These are phyloP conservation scores for Hybognathus amarus DNA, from an alignment of 2,797 vertebrate genomes.

Conservation along the genomic window DNA sequence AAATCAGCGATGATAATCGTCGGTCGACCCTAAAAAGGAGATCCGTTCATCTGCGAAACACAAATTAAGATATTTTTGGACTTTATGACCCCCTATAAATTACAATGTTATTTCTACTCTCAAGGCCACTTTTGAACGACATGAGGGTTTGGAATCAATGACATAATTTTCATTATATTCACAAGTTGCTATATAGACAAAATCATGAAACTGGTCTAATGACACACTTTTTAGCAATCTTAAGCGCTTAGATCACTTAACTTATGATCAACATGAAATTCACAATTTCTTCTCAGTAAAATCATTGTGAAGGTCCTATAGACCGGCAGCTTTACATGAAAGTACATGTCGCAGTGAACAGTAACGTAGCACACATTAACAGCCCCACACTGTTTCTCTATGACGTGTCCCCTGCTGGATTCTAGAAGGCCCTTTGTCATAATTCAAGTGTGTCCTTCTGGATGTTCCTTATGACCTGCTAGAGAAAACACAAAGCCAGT, in stretches of 20 bases:
- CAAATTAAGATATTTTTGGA: too few species aligned
- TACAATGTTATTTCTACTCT: too few species aligned
- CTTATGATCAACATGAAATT: neutral
- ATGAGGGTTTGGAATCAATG: too few species aligned
- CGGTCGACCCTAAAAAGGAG: too few species aligned
- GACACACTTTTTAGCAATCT: neutral
- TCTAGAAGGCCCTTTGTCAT: slow-evolving; percentile 30
- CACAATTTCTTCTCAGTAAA: neutral
- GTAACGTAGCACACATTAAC: slow-evolving; percentile 5
- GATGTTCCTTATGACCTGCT: slow-evolving; percentile 28
- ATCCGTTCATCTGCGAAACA: too few species aligned
- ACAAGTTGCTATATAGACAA: neutral
- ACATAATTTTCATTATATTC: neutral
- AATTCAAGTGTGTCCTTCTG: slow-evolving; percentile 40
- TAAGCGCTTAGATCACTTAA: neutral
- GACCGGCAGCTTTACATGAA: neutral
- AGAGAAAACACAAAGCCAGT: slow-evolving; percentile 29
- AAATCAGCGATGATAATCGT: too few species aligned
- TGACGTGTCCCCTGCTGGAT: neutral
- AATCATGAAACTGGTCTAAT: too few species aligned
- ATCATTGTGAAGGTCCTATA: neutral
- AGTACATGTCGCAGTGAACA: neutral
- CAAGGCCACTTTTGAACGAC: too few species aligned
- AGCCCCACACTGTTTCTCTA: slow-evolving; percentile 4
- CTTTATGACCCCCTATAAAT: too few species aligned